Base-by-base conservation (phyloP, 1,140 invertebrate genomes). In the Paracyclopina nana region DNA sequence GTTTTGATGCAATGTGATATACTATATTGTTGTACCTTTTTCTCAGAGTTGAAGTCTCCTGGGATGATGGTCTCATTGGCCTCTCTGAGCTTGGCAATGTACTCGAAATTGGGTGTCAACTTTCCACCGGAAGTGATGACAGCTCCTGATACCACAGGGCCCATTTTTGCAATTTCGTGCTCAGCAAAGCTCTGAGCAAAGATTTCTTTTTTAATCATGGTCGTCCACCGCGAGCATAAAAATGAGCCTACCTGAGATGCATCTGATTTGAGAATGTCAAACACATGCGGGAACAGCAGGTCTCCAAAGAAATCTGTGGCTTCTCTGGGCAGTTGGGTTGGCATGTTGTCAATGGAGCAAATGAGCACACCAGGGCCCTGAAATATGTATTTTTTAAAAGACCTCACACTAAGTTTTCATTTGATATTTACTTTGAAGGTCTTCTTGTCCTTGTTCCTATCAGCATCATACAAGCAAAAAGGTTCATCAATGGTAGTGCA, bases 281-380 rank as follows among this genome's bases (percentile, higher is more conserved):
- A 65, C 1, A 86, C 75, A 59, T 88, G 90, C 0, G 94, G 92
- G 55, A 76, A 73, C 0, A 99, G 68, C 0, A 96, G 70, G 60
- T 91, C 82, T 1, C 94, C 94, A 63, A 98, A 99, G 62, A 91
- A 90, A 60, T 98, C 91, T 0, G 94, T 98, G 0, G 92, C 78
- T 64, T 99, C 94, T 30, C 83, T 71, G 0, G 95, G 95, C 31
- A 99, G 68, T 63, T 99, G 95, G 0, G 95, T 97, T 1, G 95
- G 95, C 94, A 99, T 98, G 63, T 99, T 98, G 66, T 98, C 94
- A 54, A 99, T 97, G 4, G 87, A 94, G 63, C 95, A 99, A 1
- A 99, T 90, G 42, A 99, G 66, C 2, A 98, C 90, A 18, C 95
- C 95, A 0, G 84, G 80, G 2, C 91, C 91, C 66, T n/a, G n/a